Percentiles rank a stretch among this genome's conserved stretches.
These are phyloP conservation scores for Lingula anatina DNA, from an alignment of 2,888 invertebrate genomes.

Conservation along the genomic window DNA sequence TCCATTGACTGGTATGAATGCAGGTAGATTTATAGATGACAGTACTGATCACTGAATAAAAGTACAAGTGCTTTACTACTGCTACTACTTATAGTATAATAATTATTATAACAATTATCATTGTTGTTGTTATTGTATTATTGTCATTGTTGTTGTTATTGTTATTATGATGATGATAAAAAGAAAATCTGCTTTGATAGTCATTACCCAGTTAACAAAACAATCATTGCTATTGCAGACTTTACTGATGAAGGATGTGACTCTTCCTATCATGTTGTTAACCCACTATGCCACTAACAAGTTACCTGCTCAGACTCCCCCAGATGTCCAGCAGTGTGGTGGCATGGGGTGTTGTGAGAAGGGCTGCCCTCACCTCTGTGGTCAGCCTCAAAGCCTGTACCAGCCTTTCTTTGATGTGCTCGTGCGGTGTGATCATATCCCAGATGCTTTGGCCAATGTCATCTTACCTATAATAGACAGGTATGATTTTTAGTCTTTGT, in stretches of 20 bases:
- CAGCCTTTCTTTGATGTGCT: constrained; percentile 15
- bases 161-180: too few species aligned
- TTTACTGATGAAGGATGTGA: constrained; percentile 45
- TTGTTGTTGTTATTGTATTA: too few species aligned
- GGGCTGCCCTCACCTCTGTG: not conserved
- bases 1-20: too few species aligned
- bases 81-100: too few species aligned
- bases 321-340: not conserved
- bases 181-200: too few species aligned
- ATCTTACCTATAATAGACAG: constrained; percentile 41
- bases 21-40: too few species aligned
- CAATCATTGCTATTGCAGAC: constrained; percentile 28
- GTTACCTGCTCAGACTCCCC: not conserved
- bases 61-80: too few species aligned
- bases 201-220: too few species aligned
- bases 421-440: constrained; percentile 23
- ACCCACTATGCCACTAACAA: constrained; percentile 15
- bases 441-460: constrained; percentile 36
- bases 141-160: too few species aligned
- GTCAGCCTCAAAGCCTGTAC: not conserved
- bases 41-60: too few species aligned
- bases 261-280: constrained; percentile 40
- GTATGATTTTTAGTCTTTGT: too few species aligned
- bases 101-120: too few species aligned
- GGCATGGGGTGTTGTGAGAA: not conserved